These are phyloP conservation scores for Enteromius treurensis DNA, from an alignment of 2,797 vertebrate genomes.

Conservation along the genomic window DNA sequence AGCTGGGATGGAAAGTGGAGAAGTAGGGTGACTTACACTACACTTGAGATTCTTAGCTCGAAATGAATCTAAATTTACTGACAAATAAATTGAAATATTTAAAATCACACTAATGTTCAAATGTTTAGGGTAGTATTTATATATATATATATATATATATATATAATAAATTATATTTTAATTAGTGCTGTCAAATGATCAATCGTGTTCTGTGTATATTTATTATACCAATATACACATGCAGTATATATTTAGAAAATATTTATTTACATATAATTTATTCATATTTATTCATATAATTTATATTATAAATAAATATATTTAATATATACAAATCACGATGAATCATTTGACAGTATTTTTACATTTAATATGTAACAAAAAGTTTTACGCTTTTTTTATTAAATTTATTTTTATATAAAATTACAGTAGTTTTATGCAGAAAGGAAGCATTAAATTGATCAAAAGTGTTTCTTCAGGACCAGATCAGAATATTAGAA, in stretches of 20 bases:
- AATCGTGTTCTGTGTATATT: too few species aligned
- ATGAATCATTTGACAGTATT: too few species aligned
- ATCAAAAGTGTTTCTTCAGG: not conserved
- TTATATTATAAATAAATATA: too few species aligned
- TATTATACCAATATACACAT: too few species aligned
- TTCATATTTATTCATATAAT: too few species aligned
- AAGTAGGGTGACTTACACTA: not conserved
- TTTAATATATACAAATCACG: too few species aligned
- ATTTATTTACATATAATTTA: too few species aligned
- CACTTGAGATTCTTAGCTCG: slow-evolving; percentile 1
- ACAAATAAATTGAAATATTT: not conserved
- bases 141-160: too few species aligned
- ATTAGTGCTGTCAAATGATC: not conserved
- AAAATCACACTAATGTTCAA: not conserved
- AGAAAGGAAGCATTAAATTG: too few species aligned
- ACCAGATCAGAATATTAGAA: not conserved
- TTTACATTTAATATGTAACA: not conserved
- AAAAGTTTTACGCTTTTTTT: too few species aligned
- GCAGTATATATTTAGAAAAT: too few species aligned
- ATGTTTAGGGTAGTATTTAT: not conserved
- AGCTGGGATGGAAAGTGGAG: slow-evolving; percentile 8
- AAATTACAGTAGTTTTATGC: not conserved
- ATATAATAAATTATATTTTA: not conserved
- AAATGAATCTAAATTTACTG: not conserved
- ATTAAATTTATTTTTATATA: not conserved